Conservation (phyloP, 2,888 invertebrate species). For the Miltochrista miniata region DNA sequence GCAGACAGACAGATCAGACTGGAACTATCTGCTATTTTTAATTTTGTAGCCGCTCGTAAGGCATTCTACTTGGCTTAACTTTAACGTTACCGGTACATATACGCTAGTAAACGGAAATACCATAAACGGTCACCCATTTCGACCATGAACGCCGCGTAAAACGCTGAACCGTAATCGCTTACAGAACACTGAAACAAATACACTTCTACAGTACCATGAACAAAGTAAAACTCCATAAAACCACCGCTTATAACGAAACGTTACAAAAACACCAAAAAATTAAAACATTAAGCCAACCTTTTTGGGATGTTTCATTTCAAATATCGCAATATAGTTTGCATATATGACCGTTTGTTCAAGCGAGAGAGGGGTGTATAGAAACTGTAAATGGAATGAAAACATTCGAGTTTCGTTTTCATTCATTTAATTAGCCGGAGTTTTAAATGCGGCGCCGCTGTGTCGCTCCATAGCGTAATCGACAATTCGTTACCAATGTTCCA, state of each 20-base stretch:
- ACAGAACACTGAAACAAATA: too few relatives aligned
- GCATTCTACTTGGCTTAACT: too few relatives aligned
- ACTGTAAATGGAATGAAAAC: slow-evolving; percentile 80
- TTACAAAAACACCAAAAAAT: slow-evolving; percentile 24
- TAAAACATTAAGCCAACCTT: slow-evolving; percentile 35
- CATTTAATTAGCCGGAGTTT: slow-evolving; percentile 78
- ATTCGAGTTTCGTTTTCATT: slow-evolving; percentile 80
- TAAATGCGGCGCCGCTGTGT: slow-evolving; percentile 70
- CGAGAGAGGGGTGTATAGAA: slow-evolving; percentile 55
- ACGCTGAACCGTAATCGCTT: too few relatives aligned
- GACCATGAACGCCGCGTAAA: too few relatives aligned
- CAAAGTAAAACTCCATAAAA: too few relatives aligned
- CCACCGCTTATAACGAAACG: not conserved
- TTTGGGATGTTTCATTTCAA: slow-evolving; percentile 45
- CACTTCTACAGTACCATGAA: too few relatives aligned
- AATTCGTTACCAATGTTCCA: slow-evolving; percentile 57
- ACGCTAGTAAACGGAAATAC: too few relatives aligned
- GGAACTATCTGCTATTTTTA: too few relatives aligned
- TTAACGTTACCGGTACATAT: too few relatives aligned
- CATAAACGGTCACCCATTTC: too few relatives aligned
- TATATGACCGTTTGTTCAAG: slow-evolving; percentile 56
- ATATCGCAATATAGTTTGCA: slow-evolving; percentile 63
- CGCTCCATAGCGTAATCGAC: slow-evolving; percentile 59
- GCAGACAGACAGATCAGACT: too few relatives aligned
- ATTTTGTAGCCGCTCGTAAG: too few relatives aligned